Percentiles rank a stretch among this genome's conserved stretches.
Evolutionary conservation across 2,888 invertebrate genomes (phyloP).

Genomic region (Sinotaia quadrata): DNA sequence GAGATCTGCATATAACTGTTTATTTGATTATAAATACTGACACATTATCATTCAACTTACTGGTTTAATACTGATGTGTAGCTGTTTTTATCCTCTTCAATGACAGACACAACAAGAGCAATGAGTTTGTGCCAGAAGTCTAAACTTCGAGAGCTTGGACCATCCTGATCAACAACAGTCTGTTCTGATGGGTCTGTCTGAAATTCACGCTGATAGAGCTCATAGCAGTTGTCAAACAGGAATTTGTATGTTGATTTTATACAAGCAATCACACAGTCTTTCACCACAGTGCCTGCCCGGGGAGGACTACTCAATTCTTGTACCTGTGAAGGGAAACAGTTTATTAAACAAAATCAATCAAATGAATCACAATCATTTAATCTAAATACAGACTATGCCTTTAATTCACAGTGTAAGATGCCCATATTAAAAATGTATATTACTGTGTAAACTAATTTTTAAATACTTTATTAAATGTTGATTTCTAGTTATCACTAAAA

Average conservation of each 20-base stretch:
- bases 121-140: constrained; percentile 99
- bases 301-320: constrained; percentile 99
- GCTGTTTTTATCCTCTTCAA: constrained; percentile 98
- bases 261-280: constrained; percentile 99
- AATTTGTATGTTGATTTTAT: constrained; percentile 99
- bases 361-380: background rate
- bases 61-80: constrained; percentile 98
- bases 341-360: background rate
- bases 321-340: constrained; percentile 77
- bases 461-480: no score
- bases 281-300: constrained; percentile 97
- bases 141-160: constrained; percentile 88
- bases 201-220: constrained; percentile 83
- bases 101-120: constrained; percentile 96
- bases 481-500: no score
- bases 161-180: constrained; percentile 61
- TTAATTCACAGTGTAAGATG: no score
- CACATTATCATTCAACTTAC: no score
- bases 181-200: constrained; percentile 62
- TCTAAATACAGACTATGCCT: background rate
- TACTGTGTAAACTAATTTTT: no score
- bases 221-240: constrained; percentile 98
- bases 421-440: background rate
- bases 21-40: no score
- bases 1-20: no score